Percentiles rank a stretch among this genome's conserved stretches.
Evolutionary conservation across 2,797 vertebrate genomes (phyloP).

Genomic region (Gallinago solitaria): DNA sequence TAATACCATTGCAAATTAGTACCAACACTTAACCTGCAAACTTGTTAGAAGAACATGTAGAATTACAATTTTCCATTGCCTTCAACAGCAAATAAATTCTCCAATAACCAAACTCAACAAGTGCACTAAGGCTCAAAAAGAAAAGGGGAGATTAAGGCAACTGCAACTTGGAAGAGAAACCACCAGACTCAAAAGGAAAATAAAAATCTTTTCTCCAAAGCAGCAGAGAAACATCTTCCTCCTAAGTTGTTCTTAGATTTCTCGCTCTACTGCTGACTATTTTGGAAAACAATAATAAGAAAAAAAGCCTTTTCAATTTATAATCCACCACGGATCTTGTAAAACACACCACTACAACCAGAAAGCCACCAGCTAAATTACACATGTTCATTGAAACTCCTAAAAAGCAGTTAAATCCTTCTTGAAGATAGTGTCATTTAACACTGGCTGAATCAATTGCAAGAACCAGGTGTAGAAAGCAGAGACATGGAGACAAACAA

Average conservation of each 20-base stretch:
- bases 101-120: neutral
- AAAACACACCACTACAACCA: neutral
- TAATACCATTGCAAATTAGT: neutral
- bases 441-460: neutral
- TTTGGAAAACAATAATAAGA: neutral
- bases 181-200: neutral
- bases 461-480: neutral
- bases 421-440: accelerated
- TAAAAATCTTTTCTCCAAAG: neutral
- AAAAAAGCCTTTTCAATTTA: neutral
- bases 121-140: neutral
- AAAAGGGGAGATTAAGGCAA: neutral
- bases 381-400: neutral
- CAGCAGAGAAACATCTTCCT: neutral
- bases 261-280: neutral
- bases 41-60: neutral
- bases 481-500: neutral
- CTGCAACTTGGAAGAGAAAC: neutral
- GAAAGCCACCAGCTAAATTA: neutral
- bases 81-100: neutral
- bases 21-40: neutral
- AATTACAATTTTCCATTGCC: neutral
- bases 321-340: neutral
- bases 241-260: neutral
- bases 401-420: neutral